Evolutionary conservation across 2,888 invertebrate species (phyloP).

Genomic region (Pharmacophagus antenor): DNA sequence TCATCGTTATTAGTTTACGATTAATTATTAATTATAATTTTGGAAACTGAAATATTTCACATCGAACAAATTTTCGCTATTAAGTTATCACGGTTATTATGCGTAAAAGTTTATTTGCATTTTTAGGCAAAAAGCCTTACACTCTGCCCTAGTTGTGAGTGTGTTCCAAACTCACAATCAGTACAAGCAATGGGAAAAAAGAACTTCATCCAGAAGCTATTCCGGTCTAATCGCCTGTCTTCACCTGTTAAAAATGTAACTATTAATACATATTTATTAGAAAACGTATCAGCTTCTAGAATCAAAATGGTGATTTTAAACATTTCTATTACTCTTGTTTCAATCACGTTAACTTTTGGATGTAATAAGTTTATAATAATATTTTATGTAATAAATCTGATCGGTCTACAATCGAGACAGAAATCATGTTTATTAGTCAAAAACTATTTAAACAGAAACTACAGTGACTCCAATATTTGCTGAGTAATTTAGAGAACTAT

Average conservation of each 20-base stretch:
- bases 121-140: constrained; percentile 7
- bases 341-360: not conserved
- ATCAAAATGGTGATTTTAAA: not conserved
- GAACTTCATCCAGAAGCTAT: constrained; percentile 18
- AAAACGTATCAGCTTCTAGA: not conserved
- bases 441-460: too few species aligned
- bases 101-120: not conserved
- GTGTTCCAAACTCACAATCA: constrained; percentile 7
- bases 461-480: too few species aligned
- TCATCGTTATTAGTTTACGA: too few species aligned
- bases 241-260: constrained; percentile 1
- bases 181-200: constrained; percentile 18
- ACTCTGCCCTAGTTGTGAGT: constrained; percentile 6
- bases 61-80: too few species aligned
- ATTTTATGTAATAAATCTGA: too few species aligned
- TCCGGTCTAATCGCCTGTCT: not conserved
- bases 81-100: too few species aligned
- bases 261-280: not conserved
- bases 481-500: too few species aligned
- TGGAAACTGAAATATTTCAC: too few species aligned
- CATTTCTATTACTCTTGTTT: not conserved
- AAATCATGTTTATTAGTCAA: too few species aligned
- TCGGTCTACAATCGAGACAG: too few species aligned
- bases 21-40: too few species aligned
- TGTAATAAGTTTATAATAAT: too few species aligned